A percentile compares a stretch with the other conserved stretches of the same genome.
These are phyloP conservation scores for Misgurnus anguillicaudatus DNA, from an alignment of 2,113 vertebrate genomes.

Conservation along the genomic window DNA sequence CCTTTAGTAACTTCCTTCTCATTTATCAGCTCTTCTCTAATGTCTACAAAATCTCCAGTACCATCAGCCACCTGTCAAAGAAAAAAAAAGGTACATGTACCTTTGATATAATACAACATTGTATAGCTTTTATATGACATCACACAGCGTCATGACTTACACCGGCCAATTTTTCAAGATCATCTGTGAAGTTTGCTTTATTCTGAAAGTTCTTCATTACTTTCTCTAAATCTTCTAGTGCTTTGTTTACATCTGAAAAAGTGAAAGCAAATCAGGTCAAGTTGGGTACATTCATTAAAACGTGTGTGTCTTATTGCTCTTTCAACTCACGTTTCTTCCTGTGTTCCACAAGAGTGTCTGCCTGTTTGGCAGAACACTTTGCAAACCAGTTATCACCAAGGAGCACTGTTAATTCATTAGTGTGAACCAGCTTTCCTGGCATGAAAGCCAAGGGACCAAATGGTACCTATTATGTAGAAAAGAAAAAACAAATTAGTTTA, in stretches of 20 bases:
- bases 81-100: constrained; percentile 22
- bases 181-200: constrained; percentile 83
- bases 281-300: background rate
- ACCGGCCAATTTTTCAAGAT: constrained; percentile 81
- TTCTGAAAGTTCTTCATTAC: constrained; percentile 91
- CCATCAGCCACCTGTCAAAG: constrained; percentile 66
- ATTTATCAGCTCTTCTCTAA: constrained; percentile 84
- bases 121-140: background rate
- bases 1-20: constrained; percentile 78
- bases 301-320: too few species aligned
- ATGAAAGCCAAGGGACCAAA: constrained; percentile 96
- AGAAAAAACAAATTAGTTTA: background rate
- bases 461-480: constrained; percentile 81
- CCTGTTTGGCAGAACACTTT: constrained; percentile 94
- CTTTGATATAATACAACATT: background rate
- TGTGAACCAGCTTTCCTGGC: constrained; percentile 93
- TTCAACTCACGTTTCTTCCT: constrained; percentile 85
- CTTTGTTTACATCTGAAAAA: constrained; percentile 85
- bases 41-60: constrained; percentile 86
- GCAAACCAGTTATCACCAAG: constrained; percentile 98
- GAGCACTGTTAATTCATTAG: constrained; percentile 92
- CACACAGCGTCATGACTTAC: constrained; percentile 69
- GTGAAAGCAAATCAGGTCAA: background rate
- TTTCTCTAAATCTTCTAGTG: constrained; percentile 85
- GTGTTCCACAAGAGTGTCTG: constrained; percentile 85